These are phyloP conservation scores for Eulemur rubriventer DNA, from an alignment of 2,797 vertebrate species.

Conservation along the genomic window DNA sequence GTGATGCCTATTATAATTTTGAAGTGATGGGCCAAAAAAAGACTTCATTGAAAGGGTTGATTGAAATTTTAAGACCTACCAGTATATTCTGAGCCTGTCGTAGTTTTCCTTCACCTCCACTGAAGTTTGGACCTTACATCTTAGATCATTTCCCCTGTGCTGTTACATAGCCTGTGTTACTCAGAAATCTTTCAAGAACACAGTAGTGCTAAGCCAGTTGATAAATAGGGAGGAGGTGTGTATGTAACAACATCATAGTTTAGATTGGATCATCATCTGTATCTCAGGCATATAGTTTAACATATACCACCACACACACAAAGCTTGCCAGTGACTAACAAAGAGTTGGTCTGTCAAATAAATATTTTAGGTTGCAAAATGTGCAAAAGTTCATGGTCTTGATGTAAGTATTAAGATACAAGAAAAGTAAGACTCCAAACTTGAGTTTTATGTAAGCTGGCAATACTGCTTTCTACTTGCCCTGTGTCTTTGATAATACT, in stretches of 20 bases:
- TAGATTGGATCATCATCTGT: neutral
- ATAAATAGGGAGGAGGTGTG: neutral
- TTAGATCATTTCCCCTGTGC: slow-evolving; percentile 5
- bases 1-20: neutral
- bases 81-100: neutral
- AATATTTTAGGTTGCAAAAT: slow-evolving; percentile 34
- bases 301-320: neutral
- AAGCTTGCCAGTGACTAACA: neutral
- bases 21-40: neutral
- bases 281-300: slow-evolving; percentile 22
- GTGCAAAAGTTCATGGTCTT: slow-evolving; percentile 8
- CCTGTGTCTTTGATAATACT: neutral
- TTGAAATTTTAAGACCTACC: slow-evolving; percentile 16
- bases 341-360: neutral
- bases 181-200: neutral
- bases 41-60: neutral
- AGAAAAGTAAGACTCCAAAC: neutral
- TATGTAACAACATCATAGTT: neutral
- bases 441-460: neutral
- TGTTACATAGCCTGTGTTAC: neutral
- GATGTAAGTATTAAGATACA: neutral
- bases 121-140: slow-evolving; percentile 24
- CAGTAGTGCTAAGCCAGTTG: neutral
- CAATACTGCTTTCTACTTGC: neutral
- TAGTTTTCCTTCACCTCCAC: neutral